Evolutionary conservation across 2,797 vertebrate species (phyloP).

Genomic region (Halcyon badia): DNA sequence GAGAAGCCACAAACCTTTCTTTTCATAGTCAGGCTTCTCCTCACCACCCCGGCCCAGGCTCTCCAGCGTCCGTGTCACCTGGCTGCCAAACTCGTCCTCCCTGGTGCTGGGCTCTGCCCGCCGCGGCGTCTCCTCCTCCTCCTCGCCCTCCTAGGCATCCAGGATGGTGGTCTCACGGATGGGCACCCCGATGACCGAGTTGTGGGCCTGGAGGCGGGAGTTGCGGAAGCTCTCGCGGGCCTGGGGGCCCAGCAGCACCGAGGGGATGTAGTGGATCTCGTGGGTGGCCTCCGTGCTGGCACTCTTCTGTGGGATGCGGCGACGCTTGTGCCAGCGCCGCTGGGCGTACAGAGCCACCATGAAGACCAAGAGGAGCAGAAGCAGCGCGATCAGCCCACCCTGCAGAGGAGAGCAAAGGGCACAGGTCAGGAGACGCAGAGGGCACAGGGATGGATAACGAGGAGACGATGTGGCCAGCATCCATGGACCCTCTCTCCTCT

Average conservation of each 20-base stretch:
- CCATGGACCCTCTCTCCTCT: rapidly evolving
- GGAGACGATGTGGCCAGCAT: not conserved
- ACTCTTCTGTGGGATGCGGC: slow-evolving; percentile 94
- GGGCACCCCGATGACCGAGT: slow-evolving; percentile 94
- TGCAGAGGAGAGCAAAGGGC: slow-evolving; percentile 58
- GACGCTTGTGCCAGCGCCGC: slow-evolving; percentile 94
- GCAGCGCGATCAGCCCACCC: slow-evolving; percentile 95
- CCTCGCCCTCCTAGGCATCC: slow-evolving; percentile 92
- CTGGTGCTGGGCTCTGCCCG: slow-evolving; percentile 76
- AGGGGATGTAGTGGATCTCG: slow-evolving; percentile 99
- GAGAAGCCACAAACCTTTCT: slow-evolving; percentile 87
- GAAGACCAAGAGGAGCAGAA: slow-evolving; percentile 95
- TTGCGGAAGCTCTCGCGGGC: slow-evolving; percentile 92
- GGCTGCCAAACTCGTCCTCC: slow-evolving; percentile 82
- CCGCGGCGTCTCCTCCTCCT: slow-evolving; percentile 88
- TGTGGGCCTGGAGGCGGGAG: slow-evolving; percentile 88
- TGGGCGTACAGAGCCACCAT: slow-evolving; percentile 94
- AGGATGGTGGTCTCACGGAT: slow-evolving; percentile 97
- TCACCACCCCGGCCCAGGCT: slow-evolving; percentile 85
- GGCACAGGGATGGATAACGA: not conserved
- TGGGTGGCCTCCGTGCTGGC: slow-evolving; percentile 98
- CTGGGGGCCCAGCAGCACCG: slow-evolving; percentile 93
- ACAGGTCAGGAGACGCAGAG: rapidly evolving
- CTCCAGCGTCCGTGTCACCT: slow-evolving; percentile 83
- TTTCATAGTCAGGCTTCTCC: slow-evolving; percentile 87